Conservation (phyloP, 2,888 invertebrate species). For the Trissoscelio sp. region DNA sequence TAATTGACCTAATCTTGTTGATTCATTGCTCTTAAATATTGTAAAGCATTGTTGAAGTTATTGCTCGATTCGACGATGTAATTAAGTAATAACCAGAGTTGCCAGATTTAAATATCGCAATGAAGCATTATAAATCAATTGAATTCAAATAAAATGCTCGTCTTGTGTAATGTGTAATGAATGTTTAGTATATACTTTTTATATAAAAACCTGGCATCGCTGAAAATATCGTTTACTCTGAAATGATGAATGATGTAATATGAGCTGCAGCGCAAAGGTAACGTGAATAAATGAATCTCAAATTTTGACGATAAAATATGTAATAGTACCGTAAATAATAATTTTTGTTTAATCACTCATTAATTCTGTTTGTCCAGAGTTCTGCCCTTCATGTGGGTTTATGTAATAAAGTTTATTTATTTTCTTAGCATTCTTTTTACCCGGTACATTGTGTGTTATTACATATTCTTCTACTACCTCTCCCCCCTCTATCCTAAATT, state of each 20-base stretch:
- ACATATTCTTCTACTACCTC: constrained; percentile 32
- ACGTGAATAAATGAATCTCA: constrained; percentile 42
- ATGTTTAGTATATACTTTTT: constrained; percentile 24
- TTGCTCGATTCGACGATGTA: constrained; percentile 49
- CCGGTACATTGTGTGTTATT: constrained; percentile 22
- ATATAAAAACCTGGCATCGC: constrained; percentile 38
- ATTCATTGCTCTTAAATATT: constrained; percentile 35
- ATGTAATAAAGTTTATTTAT: constrained; percentile 68
- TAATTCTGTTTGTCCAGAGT: constrained; percentile 28
- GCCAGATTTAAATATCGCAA: constrained; percentile 36
- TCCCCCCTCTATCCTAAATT: constrained; percentile 45
- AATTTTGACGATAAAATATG: constrained; percentile 33
- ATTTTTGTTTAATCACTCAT: constrained; percentile 35
- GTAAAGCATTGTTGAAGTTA: constrained; percentile 35
- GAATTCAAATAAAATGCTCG: constrained; percentile 21
- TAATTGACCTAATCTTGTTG: too few species aligned
- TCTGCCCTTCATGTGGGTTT: constrained; percentile 52
- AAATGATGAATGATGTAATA: constrained; percentile 37
- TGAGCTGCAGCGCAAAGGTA: constrained; percentile 45
- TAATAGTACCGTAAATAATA: constrained; percentile 34
- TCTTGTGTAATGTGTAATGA: constrained; percentile 21
- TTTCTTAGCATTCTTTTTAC: constrained; percentile 51
- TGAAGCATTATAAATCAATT: constrained; percentile 9
- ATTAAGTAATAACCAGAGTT: constrained; percentile 37
- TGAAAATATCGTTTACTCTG: constrained; percentile 29